These are phyloP conservation scores for Charanyca ferruginea DNA, from an alignment of 2,888 invertebrate genomes.

Conservation along the genomic window DNA sequence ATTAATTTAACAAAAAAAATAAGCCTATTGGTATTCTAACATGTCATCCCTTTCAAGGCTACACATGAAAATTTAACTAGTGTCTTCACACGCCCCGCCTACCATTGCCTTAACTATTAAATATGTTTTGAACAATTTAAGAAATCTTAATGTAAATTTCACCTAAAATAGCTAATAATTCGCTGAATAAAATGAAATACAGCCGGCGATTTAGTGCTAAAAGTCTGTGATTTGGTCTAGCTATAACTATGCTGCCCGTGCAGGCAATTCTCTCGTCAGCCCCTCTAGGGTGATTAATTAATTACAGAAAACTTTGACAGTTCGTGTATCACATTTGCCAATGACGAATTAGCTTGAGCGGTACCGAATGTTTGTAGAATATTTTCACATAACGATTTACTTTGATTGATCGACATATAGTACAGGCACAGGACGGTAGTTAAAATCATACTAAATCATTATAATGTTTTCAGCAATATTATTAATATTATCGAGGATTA, in stretches of 20 bases:
- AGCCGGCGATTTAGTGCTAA: slow-evolving; percentile 51
- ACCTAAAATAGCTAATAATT: slow-evolving; percentile 48
- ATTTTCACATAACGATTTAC: slow-evolving; percentile 52
- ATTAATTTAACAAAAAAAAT: slow-evolving; percentile 38
- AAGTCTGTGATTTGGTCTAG: slow-evolving; percentile 55
- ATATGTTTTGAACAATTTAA: slow-evolving; percentile 56
- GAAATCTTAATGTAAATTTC: slow-evolving; percentile 55
- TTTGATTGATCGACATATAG: slow-evolving; percentile 41
- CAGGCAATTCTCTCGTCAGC: slow-evolving; percentile 49
- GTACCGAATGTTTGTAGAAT: slow-evolving; percentile 39
- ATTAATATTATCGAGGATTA: slow-evolving; percentile 24
- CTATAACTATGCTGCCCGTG: slow-evolving; percentile 48
- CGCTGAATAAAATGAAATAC: slow-evolving; percentile 50
- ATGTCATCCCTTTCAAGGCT: slow-evolving; percentile 46
- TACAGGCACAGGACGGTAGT: slow-evolving; percentile 47
- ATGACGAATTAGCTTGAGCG: slow-evolving; percentile 52
- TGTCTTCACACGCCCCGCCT: slow-evolving; percentile 38
- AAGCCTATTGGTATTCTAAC: slow-evolving; percentile 47
- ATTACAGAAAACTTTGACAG: slow-evolving; percentile 46
- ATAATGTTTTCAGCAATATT: slow-evolving; percentile 47
- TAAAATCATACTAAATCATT: too few species aligned
- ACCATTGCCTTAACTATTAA: slow-evolving; percentile 46
- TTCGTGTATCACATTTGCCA: slow-evolving; percentile 49
- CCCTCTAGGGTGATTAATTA: slow-evolving; percentile 39
- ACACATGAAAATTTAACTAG: slow-evolving; percentile 50